Evolutionary conservation across 1,140 invertebrate species (phyloP).

Genomic region (Belonocnema kinseyi): DNA sequence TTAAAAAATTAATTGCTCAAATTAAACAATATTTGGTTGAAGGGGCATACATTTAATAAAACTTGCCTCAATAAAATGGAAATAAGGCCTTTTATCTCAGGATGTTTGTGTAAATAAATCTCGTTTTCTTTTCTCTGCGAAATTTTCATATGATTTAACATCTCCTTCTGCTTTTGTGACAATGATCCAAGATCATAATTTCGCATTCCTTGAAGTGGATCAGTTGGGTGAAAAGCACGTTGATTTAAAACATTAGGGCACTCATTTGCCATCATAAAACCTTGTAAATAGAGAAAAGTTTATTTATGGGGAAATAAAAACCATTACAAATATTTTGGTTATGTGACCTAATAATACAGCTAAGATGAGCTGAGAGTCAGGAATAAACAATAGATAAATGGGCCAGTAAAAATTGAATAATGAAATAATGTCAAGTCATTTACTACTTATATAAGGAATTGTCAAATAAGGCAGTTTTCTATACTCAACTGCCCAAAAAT

Average conservation of each 20-base stretch:
- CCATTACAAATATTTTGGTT: too few relatives aligned
- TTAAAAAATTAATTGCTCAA: too few relatives aligned
- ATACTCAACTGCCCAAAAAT: too few relatives aligned
- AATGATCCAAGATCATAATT: slow-evolving; percentile 21
- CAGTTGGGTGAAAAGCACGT: neutral
- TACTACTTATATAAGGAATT: too few relatives aligned
- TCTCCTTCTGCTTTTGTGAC: slow-evolving; percentile 29
- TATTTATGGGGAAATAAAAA: too few relatives aligned
- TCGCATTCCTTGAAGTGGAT: neutral
- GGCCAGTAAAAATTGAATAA: too few relatives aligned
- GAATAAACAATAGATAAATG: too few relatives aligned
- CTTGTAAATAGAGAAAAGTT: neutral
- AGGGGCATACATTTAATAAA: neutral
- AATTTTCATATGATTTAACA: slow-evolving; percentile 31
- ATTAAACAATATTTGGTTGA: too few relatives aligned
- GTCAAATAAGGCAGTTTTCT: too few relatives aligned
- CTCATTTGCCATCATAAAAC: slow-evolving; percentile 33
- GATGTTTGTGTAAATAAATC: slow-evolving; percentile 42
- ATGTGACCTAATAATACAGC: too few relatives aligned
- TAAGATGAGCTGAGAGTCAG: too few relatives aligned
- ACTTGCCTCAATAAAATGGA: slow-evolving; percentile 45
- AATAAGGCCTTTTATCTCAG: slow-evolving; percentile 45
- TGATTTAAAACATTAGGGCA: slow-evolving; percentile 36
- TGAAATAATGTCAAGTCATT: too few relatives aligned
- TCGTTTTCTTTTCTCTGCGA: slow-evolving; percentile 41